Percentiles rank a stretch among this genome's conserved stretches.
phyloP scores from a whole-genome alignment of 1,140 invertebrate species.

The Dendroctonus valens region DNA sequence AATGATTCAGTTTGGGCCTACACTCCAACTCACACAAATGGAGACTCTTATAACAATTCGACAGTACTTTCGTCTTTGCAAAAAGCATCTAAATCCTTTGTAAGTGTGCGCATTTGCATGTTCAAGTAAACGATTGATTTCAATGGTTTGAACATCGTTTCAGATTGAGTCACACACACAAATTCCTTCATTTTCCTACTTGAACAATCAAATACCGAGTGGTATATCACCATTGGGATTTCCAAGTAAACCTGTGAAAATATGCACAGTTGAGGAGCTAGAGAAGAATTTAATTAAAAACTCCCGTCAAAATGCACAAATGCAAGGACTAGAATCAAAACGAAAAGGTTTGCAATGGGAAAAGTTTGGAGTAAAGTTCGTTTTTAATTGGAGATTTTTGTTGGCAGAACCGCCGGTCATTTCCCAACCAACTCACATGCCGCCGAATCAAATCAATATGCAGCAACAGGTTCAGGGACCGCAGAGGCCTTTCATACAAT shows the following conservation, averaged over 20 bases:
- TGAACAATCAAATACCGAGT: constrained; percentile 15
- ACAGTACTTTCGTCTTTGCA: constrained; percentile 38
- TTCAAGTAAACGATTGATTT: constrained; percentile 2
- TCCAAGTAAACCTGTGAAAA: constrained; percentile 39
- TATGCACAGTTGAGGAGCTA: constrained; percentile 59
- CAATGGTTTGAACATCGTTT: neutral
- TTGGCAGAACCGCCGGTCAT: neutral
- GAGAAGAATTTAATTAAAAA: constrained; percentile 51
- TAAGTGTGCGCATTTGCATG: constrained; percentile 26
- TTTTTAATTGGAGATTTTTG: neutral
- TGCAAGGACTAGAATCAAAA: neutral
- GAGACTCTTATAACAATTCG: constrained; percentile 35
- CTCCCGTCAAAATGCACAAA: constrained; percentile 23
- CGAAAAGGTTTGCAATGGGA: neutral
- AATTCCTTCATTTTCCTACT: constrained; percentile 12
- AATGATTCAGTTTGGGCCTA: constrained; percentile 41
- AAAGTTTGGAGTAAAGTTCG: neutral
- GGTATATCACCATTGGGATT: neutral
- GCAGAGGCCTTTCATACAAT: constrained; percentile 22
- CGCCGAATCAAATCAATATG: constrained; percentile 17
- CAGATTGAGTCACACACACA: constrained; percentile 23
- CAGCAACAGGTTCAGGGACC: constrained; percentile 39
- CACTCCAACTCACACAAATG: constrained; percentile 41
- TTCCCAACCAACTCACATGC: constrained; percentile 13
- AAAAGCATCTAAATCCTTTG: constrained; percentile 41